These are phyloP conservation scores for Caranx ignobilis DNA, from an alignment of 2,113 vertebrate genomes.

Conservation along the genomic window DNA sequence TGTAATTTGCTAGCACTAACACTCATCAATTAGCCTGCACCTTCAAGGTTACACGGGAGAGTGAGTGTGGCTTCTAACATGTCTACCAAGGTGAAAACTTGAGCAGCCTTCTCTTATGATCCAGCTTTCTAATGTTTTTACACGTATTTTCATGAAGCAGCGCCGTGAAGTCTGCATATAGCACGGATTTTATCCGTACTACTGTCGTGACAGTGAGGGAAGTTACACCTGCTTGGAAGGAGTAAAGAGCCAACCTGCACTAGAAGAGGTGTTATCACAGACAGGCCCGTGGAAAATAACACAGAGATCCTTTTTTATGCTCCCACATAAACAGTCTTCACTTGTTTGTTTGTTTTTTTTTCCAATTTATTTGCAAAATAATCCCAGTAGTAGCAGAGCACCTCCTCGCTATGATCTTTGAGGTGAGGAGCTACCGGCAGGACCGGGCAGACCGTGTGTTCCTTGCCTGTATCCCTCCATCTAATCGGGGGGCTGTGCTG, in stretches of 20 bases:
- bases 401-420: neutral
- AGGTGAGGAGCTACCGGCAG: neutral
- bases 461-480: conserved; percentile 21
- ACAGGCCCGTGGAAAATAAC: conserved; percentile 41
- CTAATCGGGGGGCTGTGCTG: conserved; percentile 24
- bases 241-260: conserved; percentile 19
- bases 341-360: neutral
- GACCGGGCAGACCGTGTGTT: neutral
- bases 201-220: conserved; percentile 15
- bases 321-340: conserved; percentile 37
- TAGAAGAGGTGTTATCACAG: conserved; percentile 18
- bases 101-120: neutral
- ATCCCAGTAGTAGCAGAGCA: neutral
- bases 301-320: neutral
- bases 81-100: conserved; percentile 60
- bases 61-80: neutral
- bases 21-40: conserved; percentile 56
- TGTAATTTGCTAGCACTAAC: conserved; percentile 30
- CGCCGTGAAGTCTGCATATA: neutral
- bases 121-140: neutral
- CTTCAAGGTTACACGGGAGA: conserved; percentile 62
- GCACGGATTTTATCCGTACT: neutral
- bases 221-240: conserved; percentile 55
- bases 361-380: neutral
- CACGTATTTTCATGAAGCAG: neutral